These are phyloP conservation scores for Caenorhabditis latens DNA, from an alignment of 1,140 invertebrate genomes.

Conservation along the genomic window DNA sequence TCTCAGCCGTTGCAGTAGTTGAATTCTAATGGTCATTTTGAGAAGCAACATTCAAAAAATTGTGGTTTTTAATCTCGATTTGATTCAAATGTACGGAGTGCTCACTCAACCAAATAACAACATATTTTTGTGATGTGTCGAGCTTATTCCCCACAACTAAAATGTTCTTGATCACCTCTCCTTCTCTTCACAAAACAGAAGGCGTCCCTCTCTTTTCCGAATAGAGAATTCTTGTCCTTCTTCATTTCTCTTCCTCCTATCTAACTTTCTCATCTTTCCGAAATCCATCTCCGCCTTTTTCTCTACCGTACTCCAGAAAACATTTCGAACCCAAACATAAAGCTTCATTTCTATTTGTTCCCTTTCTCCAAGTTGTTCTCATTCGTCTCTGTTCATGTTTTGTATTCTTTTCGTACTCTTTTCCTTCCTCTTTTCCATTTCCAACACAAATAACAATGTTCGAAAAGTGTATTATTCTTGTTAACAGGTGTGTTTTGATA, in stretches of 20 bases:
- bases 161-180: slow-evolving; percentile 37
- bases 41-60: background rate
- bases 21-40: no score
- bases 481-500: slow-evolving; percentile 16
- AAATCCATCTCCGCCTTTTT: background rate
- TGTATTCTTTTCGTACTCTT: background rate
- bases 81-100: slow-evolving; percentile 5
- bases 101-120: slow-evolving; percentile 24
- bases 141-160: background rate
- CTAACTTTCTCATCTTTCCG: background rate
- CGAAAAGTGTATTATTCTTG: background rate
- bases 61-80: slow-evolving; percentile 31
- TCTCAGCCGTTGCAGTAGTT: no score
- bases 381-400: background rate
- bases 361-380: background rate
- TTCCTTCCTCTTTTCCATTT: background rate
- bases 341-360: background rate
- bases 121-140: slow-evolving; percentile 16
- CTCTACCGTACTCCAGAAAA: background rate
- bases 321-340: slow-evolving; percentile 19
- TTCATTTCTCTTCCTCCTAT: background rate
- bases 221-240: slow-evolving; percentile 25
- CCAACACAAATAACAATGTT: background rate
- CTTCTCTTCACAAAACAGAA: slow-evolving; percentile 4
- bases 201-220: background rate